Conservation (phyloP, 35 echinoderm and acorn worm genomes). For the Apostichopus japonicus region DNA sequence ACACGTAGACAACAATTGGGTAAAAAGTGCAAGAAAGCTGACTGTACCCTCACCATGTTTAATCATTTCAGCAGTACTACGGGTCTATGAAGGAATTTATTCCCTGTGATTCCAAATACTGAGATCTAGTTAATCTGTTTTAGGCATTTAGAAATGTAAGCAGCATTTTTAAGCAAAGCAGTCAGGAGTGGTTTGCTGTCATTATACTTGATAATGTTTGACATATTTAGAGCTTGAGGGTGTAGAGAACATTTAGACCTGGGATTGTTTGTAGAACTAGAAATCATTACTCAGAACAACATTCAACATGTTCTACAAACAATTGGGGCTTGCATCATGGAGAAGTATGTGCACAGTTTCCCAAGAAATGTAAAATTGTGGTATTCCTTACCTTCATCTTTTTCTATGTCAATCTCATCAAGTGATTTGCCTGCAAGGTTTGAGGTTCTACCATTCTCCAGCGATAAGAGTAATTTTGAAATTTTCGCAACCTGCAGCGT, state of each 20-base stretch:
- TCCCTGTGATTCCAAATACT: background rate
- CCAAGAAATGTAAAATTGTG: background rate
- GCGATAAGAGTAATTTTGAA: too few relatives aligned
- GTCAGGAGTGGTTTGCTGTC: background rate
- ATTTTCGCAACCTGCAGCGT: too few relatives aligned
- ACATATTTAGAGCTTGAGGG: background rate
- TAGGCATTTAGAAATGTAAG: background rate
- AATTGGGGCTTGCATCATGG: background rate
- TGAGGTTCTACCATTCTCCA: slow-evolving; percentile 50
- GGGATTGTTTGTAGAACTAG: background rate
- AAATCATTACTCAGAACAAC: background rate
- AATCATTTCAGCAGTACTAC: background rate
- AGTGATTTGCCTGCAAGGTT: slow-evolving; percentile 40
- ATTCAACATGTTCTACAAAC: background rate
- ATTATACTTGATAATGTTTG: background rate
- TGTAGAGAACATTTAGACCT: background rate
- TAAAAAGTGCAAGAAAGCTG: background rate
- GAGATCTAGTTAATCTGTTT: background rate
- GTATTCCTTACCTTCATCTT: slow-evolving; percentile 24
- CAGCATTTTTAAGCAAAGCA: background rate
- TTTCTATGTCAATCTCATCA: slow-evolving; percentile 31
- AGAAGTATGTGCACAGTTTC: background rate
- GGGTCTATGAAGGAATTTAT: background rate
- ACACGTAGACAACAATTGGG: background rate
- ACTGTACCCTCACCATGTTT: background rate